Conservation (phyloP, 2,888 invertebrate genomes). For the Stomorhina lunata region DNA sequence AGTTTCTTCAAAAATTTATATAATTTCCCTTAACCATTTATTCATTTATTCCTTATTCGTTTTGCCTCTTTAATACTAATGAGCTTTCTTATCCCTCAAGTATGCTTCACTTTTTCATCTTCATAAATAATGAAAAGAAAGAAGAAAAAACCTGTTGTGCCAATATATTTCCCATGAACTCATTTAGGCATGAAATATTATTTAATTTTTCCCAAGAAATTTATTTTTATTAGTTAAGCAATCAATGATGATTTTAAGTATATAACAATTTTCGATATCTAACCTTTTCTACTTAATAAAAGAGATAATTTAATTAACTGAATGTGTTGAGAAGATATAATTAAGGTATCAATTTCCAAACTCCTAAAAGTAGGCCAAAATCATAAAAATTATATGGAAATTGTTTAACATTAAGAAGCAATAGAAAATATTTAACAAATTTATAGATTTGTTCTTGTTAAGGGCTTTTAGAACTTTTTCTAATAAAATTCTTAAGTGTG, state of each 20-base stretch:
- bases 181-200: background rate
- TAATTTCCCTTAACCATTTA: too few relatives aligned
- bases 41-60: too few relatives aligned
- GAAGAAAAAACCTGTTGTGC: background rate
- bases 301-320: background rate
- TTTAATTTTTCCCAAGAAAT: background rate
- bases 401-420: background rate
- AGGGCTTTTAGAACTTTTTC: too few relatives aligned
- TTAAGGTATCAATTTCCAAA: background rate
- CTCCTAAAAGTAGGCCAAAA: background rate
- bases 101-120: too few relatives aligned
- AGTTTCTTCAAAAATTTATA: too few relatives aligned
- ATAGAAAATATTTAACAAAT: background rate
- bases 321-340: background rate
- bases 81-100: too few relatives aligned
- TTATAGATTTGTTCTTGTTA: background rate
- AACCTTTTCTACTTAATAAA: too few relatives aligned
- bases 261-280: background rate
- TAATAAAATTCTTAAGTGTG: too few relatives aligned
- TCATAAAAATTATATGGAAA: too few relatives aligned
- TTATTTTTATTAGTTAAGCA: background rate
- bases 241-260: background rate
- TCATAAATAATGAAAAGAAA: too few relatives aligned
- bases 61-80: too few relatives aligned
- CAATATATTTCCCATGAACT: background rate